phyloP scores from a whole-genome alignment of 2,113 vertebrate species.

The Herpailurus yagouaroundi region DNA sequence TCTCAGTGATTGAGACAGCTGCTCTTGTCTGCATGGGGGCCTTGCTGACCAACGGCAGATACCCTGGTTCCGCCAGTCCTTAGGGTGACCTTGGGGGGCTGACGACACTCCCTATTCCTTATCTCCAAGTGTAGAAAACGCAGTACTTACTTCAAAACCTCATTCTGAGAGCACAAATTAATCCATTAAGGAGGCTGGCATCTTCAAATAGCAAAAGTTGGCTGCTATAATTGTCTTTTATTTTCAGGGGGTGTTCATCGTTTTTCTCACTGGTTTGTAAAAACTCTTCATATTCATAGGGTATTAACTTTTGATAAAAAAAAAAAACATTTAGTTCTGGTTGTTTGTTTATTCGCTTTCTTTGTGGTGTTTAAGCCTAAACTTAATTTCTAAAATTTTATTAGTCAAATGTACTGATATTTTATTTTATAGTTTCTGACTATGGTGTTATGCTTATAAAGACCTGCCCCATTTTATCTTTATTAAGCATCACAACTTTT shows the following conservation, averaged over 20 bases:
- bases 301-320: background rate
- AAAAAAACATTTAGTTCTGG: background rate
- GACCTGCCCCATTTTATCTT: background rate
- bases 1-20: background rate
- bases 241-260: background rate
- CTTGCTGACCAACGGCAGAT: background rate
- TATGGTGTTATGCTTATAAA: background rate
- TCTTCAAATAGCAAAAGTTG: background rate
- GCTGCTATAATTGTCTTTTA: background rate
- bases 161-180: background rate
- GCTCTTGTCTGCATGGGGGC: background rate
- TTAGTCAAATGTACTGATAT: background rate
- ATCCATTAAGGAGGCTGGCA: background rate
- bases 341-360: constrained; percentile 2
- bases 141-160: background rate
- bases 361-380: background rate
- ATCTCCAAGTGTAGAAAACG: background rate
- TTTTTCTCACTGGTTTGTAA: background rate
- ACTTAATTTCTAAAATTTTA: background rate
- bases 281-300: background rate
- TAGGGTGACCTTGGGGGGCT: background rate
- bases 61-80: background rate
- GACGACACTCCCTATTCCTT: background rate
- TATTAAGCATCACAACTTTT: background rate
- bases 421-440: background rate